Base-by-base conservation (phyloP, 2,797 vertebrate species). In the Sorex maritimensis region DNA sequence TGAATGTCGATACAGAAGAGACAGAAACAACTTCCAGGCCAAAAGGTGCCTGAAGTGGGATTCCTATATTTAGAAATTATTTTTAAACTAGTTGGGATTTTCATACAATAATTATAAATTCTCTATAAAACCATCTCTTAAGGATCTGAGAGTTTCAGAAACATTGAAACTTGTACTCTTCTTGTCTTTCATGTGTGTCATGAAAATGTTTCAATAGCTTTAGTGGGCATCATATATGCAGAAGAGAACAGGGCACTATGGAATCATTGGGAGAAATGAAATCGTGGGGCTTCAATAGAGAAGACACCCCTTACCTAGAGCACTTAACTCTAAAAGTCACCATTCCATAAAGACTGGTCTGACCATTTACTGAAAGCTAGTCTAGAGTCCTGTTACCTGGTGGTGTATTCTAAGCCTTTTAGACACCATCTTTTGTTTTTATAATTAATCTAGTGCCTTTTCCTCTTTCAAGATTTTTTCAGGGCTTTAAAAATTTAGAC, bases 241-340 rank as follows among this genome's bases (percentile, higher is more conserved):
- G 88, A 30, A 91, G 74, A 94, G 88, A 95, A 92, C 73, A 86
- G 92, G 93, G 52, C 86, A 86, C 78, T 72, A 26, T 58, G 79
- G 85, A 92, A 95, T 93, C 92, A 95, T 83, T 89, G 84, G 52
- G n/a, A 93, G 77, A 95, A 91, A 93, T 93, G 87, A 89, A 93
- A 83, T 49, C 65, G 86, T 71, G 58, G 79, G 44, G 58, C 72
- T 95, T 94, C 88, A 81, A 92, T 92, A 94, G 79, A 86, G 78
- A 78, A 91, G 14, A 90, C 88, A 68, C 78, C 65, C 68, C 81
- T 92, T 86, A 90, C 88, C 92, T 91, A 77, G n/a, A 85, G 81
- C 44, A 73, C 55, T 69, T 93, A 79, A 79, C 30, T 84, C 95
- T 95, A 80, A 92, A 93, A 94, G 90, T 77, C 87, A 83, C 94